phyloP scores from a whole-genome alignment of 2,888 invertebrate species.

The Margaritifera margaritifera region DNA sequence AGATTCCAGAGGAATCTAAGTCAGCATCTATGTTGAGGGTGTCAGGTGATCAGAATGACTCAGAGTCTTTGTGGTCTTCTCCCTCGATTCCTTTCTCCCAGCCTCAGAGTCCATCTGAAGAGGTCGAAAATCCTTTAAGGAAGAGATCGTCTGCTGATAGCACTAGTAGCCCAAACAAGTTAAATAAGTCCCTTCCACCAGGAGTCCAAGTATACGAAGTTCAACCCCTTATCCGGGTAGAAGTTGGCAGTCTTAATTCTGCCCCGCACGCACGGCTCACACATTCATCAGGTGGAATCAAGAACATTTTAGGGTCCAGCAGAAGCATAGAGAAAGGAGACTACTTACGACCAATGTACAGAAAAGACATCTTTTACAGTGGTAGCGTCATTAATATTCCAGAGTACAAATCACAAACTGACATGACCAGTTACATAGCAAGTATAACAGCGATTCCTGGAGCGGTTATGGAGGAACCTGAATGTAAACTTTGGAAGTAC shows the following conservation, averaged over 20 bases:
- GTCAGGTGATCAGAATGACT: conserved; percentile 11
- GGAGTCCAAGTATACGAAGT: conserved; percentile 46
- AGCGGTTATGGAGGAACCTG: conserved; percentile 45
- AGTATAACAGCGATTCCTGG: conserved; percentile 89
- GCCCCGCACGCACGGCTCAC: conserved; percentile 21
- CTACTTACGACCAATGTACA: conserved; percentile 84
- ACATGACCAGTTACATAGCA: conserved; percentile 90
- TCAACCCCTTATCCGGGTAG: conserved; percentile 41
- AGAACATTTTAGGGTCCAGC: conserved; percentile 23
- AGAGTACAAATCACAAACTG: conserved; percentile 89
- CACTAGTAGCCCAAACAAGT: conserved; percentile 16
- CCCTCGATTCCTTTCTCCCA: conserved; percentile 7
- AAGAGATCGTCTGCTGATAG: conserved; percentile 20
- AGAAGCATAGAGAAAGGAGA: conserved; percentile 33
- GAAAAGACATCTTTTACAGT: conserved; percentile 98
- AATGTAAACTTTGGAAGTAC: conserved; percentile 35
- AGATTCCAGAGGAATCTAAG: conserved; percentile 33
- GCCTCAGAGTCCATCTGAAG: conserved; percentile 2
- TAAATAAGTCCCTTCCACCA: conserved; percentile 18
- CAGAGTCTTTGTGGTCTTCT: conserved; percentile 17
- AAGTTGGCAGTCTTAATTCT: conserved; percentile 33
- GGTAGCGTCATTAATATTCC: conserved; percentile 93
- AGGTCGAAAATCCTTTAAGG: conserved; percentile 19
- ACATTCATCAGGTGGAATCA: conserved; percentile 24
- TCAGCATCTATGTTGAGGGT: conserved; percentile 11